Conservation (phyloP, 2,797 vertebrate species). For the Carapus acus region DNA sequence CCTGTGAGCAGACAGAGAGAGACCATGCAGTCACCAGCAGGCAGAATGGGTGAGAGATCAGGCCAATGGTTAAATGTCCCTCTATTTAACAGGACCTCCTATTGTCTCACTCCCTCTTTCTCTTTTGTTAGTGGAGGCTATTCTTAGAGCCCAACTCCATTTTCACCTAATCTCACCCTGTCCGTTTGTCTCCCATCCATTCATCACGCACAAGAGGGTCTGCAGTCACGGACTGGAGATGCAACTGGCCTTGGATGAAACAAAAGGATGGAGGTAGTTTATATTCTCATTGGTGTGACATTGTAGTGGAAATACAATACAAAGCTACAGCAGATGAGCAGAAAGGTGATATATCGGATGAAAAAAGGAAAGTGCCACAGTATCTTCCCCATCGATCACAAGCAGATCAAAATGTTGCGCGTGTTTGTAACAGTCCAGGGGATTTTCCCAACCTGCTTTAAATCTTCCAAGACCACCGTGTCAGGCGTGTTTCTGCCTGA, state of each 20-base stretch:
- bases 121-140: conserved; percentile 60
- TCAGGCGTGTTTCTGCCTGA: conserved; percentile 1
- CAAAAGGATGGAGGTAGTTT: neutral
- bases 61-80: conserved; percentile 27
- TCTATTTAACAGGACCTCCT: conserved; percentile 62
- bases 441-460: neutral
- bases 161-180: conserved; percentile 29
- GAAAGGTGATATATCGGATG: too few species aligned
- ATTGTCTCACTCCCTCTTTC: conserved; percentile 44
- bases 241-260: conserved; percentile 8
- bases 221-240: conserved; percentile 11
- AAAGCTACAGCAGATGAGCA: neutral
- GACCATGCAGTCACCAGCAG: conserved; percentile 20
- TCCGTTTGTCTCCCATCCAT: conserved; percentile 39
- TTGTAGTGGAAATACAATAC: neutral
- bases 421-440: neutral
- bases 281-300: neutral
- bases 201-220: conserved; percentile 17
- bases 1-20: conserved; percentile 36
- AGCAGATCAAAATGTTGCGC: conserved; percentile 29
- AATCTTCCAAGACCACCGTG: neutral
- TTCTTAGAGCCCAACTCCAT: conserved; percentile 57
- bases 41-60: conserved; percentile 40
- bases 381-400: too few species aligned
- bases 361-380: too few species aligned